These are phyloP conservation scores for Neria commutata DNA, from an alignment of 2,888 invertebrate species.

Conservation along the genomic window DNA sequence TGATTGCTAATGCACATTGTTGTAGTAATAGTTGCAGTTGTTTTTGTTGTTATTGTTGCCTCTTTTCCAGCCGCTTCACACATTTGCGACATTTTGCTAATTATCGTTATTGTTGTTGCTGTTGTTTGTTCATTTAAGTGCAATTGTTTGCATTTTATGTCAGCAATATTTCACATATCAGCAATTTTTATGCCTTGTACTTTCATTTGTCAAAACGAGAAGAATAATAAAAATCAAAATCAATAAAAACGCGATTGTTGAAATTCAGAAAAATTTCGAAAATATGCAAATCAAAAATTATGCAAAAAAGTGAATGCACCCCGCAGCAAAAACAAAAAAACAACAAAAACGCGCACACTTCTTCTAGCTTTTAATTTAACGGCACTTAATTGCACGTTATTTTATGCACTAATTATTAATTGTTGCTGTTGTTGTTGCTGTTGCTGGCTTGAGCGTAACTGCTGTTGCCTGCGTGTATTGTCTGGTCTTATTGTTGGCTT, in stretches of 20 bases:
- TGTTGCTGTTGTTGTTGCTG: slow-evolving; percentile 22
- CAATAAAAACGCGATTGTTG: no score
- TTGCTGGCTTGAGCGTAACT: slow-evolving; percentile 13
- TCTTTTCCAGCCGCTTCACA: slow-evolving; percentile 27
- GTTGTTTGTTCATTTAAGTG: slow-evolving; percentile 1
- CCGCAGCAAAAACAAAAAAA: slow-evolving; percentile 30
- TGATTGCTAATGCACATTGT: slow-evolving; percentile 35
- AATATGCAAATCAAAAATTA: background rate
- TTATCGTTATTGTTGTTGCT: slow-evolving; percentile 22
- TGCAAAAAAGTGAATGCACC: background rate
- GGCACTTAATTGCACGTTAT: slow-evolving; percentile 53
- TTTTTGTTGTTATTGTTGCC: slow-evolving; percentile 32
- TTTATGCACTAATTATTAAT: slow-evolving; percentile 59
- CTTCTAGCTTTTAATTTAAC: slow-evolving; percentile 36
- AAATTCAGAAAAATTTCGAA: background rate
- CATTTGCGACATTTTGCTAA: background rate
- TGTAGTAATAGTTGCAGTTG: slow-evolving; percentile 18
- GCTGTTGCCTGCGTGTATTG: slow-evolving; percentile 8
- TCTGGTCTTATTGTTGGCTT: background rate
- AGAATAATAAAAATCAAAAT: background rate
- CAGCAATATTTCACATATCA: slow-evolving; percentile 15
- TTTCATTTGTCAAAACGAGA: slow-evolving; percentile 19
- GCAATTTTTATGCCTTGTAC: slow-evolving; percentile 23
- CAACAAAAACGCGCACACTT: slow-evolving; percentile 15
- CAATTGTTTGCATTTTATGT: slow-evolving; percentile 10